Percentiles rank a stretch among this genome's conserved stretches.
Evolutionary conservation across 2,113 vertebrate species (phyloP).

Genomic region (Sturnira hondurensis): DNA sequence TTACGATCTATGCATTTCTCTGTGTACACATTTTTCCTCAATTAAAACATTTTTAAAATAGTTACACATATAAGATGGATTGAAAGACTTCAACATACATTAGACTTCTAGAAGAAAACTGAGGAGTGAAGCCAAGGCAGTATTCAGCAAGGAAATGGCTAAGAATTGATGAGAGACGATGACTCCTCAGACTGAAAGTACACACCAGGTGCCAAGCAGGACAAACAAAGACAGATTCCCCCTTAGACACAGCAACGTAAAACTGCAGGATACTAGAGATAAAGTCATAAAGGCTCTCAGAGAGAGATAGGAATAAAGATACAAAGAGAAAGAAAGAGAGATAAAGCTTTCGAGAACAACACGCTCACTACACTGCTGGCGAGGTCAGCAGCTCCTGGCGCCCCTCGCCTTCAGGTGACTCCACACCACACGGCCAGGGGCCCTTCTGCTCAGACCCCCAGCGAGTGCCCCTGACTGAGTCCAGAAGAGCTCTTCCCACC

Average conservation of each 20-base stretch:
- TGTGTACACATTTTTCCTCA: not conserved
- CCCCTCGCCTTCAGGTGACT: not conserved
- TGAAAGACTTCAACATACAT: not conserved
- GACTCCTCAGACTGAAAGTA: not conserved
- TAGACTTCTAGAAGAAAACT: slow-evolving; percentile 5
- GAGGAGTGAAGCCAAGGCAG: not conserved
- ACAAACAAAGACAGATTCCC: not conserved
- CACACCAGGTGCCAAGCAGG: not conserved
- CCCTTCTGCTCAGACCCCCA: not conserved
- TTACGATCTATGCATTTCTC: not conserved
- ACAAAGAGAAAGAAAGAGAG: not conserved
- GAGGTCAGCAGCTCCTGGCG: not conserved
- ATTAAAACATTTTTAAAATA: not conserved
- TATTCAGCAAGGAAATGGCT: not conserved
- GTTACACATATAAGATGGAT: not conserved
- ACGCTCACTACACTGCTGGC: not conserved
- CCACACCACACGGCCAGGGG: not conserved
- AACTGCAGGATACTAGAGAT: not conserved
- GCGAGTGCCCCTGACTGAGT: not conserved
- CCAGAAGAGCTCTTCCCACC: not conserved
- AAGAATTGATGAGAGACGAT: not conserved
- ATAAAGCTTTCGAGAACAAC: not conserved
- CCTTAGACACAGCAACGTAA: not conserved
- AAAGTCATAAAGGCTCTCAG: not conserved
- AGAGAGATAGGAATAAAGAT: not conserved